phyloP scores from a whole-genome alignment of 2,113 vertebrate species.

The Narcine bancroftii region DNA sequence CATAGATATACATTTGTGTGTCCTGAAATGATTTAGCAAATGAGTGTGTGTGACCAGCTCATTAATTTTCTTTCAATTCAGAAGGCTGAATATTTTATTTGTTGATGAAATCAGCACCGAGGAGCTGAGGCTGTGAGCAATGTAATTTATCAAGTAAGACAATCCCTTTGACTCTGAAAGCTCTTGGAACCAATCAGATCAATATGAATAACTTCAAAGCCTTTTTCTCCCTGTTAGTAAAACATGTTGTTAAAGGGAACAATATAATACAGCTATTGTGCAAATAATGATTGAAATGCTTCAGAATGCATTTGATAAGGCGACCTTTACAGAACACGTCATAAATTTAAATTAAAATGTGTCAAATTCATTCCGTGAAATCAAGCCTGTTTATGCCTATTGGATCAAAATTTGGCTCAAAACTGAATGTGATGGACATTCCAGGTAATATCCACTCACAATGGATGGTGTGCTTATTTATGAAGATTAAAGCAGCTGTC shows the following conservation, averaged over 20 bases:
- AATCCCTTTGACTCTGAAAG: background rate
- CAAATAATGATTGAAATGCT: conserved; percentile 13
- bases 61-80: background rate
- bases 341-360: background rate
- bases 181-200: background rate
- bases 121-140: background rate
- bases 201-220: conserved; percentile 27
- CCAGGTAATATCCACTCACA: conserved; percentile 53
- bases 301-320: background rate
- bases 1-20: background rate
- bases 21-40: background rate
- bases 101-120: background rate
- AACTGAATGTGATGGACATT: conserved; percentile 54
- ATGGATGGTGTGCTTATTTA: conserved; percentile 69
- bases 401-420: conserved; percentile 47
- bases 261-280: background rate
- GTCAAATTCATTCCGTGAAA: background rate
- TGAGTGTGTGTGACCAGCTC: background rate
- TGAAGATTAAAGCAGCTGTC: conserved; percentile 63
- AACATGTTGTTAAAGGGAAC: background rate
- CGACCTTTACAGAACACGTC: background rate
- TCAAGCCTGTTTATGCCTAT: background rate
- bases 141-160: background rate
- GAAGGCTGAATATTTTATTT: background rate
- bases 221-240: conserved; percentile 14